Percentiles rank a stretch among this genome's conserved stretches.
Conservation (phyloP, 2,113 vertebrate species). For the Cyprinodon variegatus region DNA sequence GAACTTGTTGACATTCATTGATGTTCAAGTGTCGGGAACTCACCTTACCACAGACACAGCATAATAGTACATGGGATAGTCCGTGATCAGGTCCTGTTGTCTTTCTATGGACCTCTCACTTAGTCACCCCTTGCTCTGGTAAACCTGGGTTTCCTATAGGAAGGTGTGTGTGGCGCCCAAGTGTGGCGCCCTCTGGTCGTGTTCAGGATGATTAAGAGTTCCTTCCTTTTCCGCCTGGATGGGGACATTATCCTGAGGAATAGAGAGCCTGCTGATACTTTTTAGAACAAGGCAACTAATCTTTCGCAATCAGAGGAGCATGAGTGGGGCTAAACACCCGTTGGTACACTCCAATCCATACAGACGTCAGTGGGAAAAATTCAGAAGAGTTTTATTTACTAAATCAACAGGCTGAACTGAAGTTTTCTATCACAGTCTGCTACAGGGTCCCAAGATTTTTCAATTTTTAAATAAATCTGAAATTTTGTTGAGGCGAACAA, state of each 20-base stretch:
- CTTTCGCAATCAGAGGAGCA: conserved; percentile 49
- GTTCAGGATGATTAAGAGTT: conserved; percentile 74
- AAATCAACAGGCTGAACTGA: conserved; percentile 10
- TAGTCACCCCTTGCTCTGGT: conserved; percentile 55
- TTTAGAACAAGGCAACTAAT: conserved; percentile 70
- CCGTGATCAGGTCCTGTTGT: conserved; percentile 1
- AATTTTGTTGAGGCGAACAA: background rate
- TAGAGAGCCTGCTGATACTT: conserved; percentile 79
- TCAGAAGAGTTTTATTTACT: conserved; percentile 16
- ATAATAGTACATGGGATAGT: conserved; percentile 43
- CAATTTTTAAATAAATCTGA: background rate
- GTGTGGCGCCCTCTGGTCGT: conserved; percentile 59
- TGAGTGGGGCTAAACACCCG: conserved; percentile 5
- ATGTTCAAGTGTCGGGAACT: conserved; percentile 2
- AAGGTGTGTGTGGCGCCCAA: conserved; percentile 42
- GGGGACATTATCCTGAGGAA: conserved; percentile 65
- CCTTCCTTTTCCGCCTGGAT: conserved; percentile 73
- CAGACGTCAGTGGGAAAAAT: conserved; percentile 25
- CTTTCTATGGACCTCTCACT: background rate
- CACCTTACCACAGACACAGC: conserved; percentile 46
- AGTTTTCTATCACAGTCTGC: background rate
- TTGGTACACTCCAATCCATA: conserved; percentile 30
- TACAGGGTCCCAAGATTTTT: background rate
- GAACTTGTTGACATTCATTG: conserved; percentile 35
- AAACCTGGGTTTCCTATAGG: conserved; percentile 60